These are phyloP conservation scores for Troides helena DNA, from an alignment of 2,888 invertebrate species.

Conservation along the genomic window DNA sequence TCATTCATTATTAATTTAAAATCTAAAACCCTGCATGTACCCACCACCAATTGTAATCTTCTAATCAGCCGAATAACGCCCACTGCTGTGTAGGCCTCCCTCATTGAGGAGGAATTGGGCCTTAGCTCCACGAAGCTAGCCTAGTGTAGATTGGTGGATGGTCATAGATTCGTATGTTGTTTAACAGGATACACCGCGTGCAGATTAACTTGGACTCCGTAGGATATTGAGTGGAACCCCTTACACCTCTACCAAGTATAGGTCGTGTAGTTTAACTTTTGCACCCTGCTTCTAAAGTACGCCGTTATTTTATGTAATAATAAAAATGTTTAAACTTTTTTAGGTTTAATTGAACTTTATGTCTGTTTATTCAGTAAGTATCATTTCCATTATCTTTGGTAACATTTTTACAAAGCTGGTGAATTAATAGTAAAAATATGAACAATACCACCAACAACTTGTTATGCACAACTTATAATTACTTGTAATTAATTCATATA, in stretches of 20 bases:
- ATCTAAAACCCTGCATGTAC: background rate
- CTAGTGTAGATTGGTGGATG: no score
- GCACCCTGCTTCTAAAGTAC: no score
- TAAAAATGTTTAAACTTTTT: background rate
- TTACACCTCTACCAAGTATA: background rate
- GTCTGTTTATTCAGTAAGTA: background rate
- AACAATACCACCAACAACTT: background rate
- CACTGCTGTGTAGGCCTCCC: no score
- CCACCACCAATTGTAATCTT: no score
- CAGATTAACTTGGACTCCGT: no score
- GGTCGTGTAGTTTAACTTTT: background rate
- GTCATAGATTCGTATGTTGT: no score
- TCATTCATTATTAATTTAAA: slow-evolving; percentile 31
- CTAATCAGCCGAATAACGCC: no score
- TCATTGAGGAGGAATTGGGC: no score
- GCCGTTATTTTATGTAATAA: background rate
- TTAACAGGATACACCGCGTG: no score
- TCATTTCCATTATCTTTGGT: background rate
- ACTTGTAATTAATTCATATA: slow-evolving; percentile 47
- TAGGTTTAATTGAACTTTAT: background rate
- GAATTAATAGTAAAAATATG: background rate
- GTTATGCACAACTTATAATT: background rate
- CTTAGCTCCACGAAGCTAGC: no score
- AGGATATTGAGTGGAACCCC: no score
- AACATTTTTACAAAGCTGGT: background rate